These are phyloP conservation scores for Rhopalosiphum padi DNA, from an alignment of 1,140 invertebrate genomes.

Conservation along the genomic window DNA sequence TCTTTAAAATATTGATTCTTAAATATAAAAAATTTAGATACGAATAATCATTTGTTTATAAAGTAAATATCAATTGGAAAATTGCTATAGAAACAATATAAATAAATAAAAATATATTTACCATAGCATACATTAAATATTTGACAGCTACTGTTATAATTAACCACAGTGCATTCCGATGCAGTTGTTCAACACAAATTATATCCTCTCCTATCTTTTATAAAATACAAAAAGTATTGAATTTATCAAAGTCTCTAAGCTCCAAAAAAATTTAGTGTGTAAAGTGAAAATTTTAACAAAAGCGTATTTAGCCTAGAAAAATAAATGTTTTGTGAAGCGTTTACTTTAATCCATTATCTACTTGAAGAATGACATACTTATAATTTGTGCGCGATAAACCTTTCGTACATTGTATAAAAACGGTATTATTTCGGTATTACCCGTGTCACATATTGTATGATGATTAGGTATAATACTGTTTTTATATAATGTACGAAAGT, in stretches of 20 bases:
- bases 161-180: too few relatives aligned
- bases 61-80: background rate
- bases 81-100: background rate
- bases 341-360: background rate
- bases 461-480: background rate
- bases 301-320: background rate
- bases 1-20: too few relatives aligned
- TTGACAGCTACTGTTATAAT: background rate
- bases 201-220: background rate
- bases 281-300: background rate
- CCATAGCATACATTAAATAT: background rate
- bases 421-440: background rate
- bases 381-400: background rate
- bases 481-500: background rate
- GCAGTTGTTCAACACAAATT: too few relatives aligned
- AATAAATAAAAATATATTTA: background rate
- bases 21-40: background rate
- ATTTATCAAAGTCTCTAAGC: background rate
- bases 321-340: background rate
- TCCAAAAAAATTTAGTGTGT: background rate
- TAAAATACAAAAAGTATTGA: background rate
- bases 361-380: background rate
- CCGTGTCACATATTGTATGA: background rate
- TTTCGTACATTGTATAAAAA: background rate
- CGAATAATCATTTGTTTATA: background rate